Conservation (phyloP, 2,797 vertebrate species). For the Anniella stebbinsi region DNA sequence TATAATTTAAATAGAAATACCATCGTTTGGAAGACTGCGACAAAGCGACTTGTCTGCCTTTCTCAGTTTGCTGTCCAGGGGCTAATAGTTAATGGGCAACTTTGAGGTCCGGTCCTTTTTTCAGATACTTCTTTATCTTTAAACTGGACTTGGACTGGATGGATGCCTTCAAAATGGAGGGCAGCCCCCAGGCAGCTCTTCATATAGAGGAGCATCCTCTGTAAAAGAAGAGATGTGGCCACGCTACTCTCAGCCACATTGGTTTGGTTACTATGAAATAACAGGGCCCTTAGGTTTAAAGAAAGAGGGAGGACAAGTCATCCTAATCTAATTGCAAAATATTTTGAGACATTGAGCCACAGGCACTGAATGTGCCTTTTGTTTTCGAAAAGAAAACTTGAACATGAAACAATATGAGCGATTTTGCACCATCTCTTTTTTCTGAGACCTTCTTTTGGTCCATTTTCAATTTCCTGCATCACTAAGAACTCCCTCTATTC, state of each 20-base stretch:
- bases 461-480: conserved; percentile 45
- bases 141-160: too few species aligned
- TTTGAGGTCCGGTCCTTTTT: too few species aligned
- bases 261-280: not conserved
- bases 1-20: too few species aligned
- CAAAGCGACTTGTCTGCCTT: too few species aligned
- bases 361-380: not conserved
- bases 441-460: conserved; percentile 11
- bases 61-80: too few species aligned
- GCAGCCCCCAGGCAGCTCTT: too few species aligned
- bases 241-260: not conserved
- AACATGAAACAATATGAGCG: not conserved
- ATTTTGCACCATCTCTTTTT: conserved; percentile 19
- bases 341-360: not conserved
- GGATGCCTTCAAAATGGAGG: too few species aligned
- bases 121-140: too few species aligned
- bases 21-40: too few species aligned
- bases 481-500: conserved; percentile 38
- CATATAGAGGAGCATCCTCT: too few species aligned
- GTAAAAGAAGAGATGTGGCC: too few species aligned
- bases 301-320: not conserved
- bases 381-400: not conserved
- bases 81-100: too few species aligned
- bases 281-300: not conserved
- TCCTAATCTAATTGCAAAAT: not conserved